Evolutionary conservation across 2,797 vertebrate species (phyloP), one percentile per base, ranked within the genome.

Genomic region (Rhinogobio ventralis): DNA sequence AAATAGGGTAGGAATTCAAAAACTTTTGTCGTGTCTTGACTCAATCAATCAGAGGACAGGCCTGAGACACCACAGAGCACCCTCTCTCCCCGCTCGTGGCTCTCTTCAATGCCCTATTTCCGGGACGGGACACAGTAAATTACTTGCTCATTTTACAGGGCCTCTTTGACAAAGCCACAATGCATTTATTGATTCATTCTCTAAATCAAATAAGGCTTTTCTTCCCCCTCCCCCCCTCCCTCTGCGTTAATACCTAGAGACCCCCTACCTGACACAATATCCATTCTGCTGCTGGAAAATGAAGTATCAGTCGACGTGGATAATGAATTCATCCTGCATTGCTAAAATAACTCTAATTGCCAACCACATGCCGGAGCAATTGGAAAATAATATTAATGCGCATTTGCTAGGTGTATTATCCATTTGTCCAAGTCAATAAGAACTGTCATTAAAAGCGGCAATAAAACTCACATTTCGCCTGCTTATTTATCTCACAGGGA

Each of bases 361-460:
- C 94, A 95, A 93, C 93, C 93, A 93, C 94, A 90, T 87, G 91
- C 92, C 92, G 93, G 93, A 93, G 93, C 93, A 94, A 95, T 95
- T 94, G 92, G 93, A 95, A 94, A 92, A 90, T 92, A 91, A 90
- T 96, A 97, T 97, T 97, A 97, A 97, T 97, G 98, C 93, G 94
- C 92, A 95, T 95, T 95, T 95, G 87, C 92, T 92, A 95, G 94
- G 94, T 95, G 94, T 94, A 94, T 94, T 95, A 93, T 94, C 93
- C 94, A 95, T 96, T 96, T 94, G 93, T 95, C 94, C 94, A 93
- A 95, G 94, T 95, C 94, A 95, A 95, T 95, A 95, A 95, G 92
- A 95, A 95, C 94, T 95, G 95, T 95, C 95, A 95, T 96, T 95
- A 95, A 94, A 94, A 95, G 92, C 92, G 91, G 93, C 93, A 94